These are phyloP conservation scores for Mola mola DNA, from an alignment of 2,113 vertebrate genomes.

Conservation along the genomic window DNA sequence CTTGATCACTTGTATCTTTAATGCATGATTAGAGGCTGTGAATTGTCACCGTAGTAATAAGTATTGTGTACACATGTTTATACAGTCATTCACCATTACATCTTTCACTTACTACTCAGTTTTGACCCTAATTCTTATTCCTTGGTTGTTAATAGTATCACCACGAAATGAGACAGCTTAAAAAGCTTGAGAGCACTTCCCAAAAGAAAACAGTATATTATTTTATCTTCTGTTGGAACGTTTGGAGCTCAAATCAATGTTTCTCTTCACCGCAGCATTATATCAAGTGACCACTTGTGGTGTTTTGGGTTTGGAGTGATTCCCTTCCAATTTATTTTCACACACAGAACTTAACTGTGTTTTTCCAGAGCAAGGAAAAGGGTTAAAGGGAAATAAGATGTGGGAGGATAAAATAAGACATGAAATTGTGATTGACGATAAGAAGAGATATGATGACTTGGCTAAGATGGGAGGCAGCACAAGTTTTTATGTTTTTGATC, in stretches of 20 bases:
- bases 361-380: conserved; percentile 14
- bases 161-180: too few relatives aligned
- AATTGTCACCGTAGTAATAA: too few relatives aligned
- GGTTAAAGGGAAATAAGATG: conserved; percentile 21
- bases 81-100: too few relatives aligned
- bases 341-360: background rate
- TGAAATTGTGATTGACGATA: conserved; percentile 33
- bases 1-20: too few relatives aligned
- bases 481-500: background rate
- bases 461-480: background rate
- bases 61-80: too few relatives aligned
- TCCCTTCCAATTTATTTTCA: conserved; percentile 14
- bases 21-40: too few relatives aligned
- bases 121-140: too few relatives aligned
- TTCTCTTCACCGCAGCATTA: conserved; percentile 9
- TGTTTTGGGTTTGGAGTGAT: conserved; percentile 15
- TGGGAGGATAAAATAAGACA: conserved; percentile 26
- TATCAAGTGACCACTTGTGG: conserved; percentile 17
- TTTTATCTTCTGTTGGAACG: conserved; percentile 16
- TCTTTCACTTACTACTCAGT: too few relatives aligned
- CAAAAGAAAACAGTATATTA: conserved; percentile 18
- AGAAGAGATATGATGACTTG: conserved; percentile 25
- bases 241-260: conserved; percentile 31
- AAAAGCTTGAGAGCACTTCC: conserved; percentile 22
- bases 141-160: too few relatives aligned